These are phyloP conservation scores for Mnemiopsis leidyi DNA, from an alignment of 37 sponge, comb jelly and placozoan genomes.

Conservation along the genomic window DNA sequence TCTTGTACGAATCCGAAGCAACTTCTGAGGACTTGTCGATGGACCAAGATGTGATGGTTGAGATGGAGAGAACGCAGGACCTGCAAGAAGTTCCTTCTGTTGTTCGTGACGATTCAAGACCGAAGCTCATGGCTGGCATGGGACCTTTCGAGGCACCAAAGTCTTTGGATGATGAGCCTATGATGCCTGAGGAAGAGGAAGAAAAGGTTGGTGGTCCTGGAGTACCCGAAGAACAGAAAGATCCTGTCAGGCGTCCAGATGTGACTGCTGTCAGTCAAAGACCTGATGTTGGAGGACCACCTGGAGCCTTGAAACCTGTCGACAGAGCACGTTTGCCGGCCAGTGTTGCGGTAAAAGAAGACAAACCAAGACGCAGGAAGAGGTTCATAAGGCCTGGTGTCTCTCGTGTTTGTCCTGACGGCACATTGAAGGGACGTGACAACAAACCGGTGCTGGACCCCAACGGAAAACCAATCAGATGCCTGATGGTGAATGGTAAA, in stretches of 20 bases:
- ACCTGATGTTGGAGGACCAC: too few relatives aligned
- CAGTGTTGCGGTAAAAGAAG: not conserved
- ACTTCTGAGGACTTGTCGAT: not conserved
- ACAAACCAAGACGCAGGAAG: not conserved
- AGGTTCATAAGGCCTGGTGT: slow-evolving; percentile 56
- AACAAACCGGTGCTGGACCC: not conserved
- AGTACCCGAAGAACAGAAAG: too few relatives aligned
- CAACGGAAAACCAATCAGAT: not conserved
- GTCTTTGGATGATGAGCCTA: not conserved
- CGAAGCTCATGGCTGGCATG: not conserved
- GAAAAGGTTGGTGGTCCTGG: too few relatives aligned
- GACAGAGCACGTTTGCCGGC: not conserved
- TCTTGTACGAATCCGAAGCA: slow-evolving; percentile 38
- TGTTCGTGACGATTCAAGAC: not conserved
- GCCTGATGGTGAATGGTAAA: not conserved
- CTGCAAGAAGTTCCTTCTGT: not conserved
- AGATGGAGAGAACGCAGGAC: not conserved
- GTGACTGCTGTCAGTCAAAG: too few relatives aligned
- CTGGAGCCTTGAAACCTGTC: not conserved
- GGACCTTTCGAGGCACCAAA: not conserved
- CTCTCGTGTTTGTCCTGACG: not conserved
- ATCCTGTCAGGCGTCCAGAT: not conserved
- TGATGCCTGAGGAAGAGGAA: not conserved
- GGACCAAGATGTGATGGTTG: not conserved
- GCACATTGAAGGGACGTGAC: not conserved